phyloP scores from a whole-genome alignment of 37 sponge, comb jelly and placozoan species.

The Mnemiopsis leidyi region DNA sequence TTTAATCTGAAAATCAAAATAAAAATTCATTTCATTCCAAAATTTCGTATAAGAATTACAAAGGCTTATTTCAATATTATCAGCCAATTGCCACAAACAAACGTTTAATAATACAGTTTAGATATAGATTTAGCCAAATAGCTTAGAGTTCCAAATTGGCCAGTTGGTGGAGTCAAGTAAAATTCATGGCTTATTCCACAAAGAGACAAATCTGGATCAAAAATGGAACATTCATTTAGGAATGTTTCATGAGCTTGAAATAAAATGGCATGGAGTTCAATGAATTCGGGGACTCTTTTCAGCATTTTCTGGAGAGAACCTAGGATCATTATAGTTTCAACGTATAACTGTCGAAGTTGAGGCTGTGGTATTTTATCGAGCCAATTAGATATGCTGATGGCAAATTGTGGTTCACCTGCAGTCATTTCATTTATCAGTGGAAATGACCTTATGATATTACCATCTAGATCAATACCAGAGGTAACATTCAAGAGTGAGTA shows the following conservation, averaged over 20 bases:
- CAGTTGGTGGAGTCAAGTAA: conserved; percentile 89
- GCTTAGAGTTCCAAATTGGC: conserved; percentile 88
- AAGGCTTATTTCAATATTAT: no score
- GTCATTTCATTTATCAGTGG: conserved; percentile 95
- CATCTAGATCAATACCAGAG: conserved; percentile 72
- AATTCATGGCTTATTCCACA: conserved; percentile 69
- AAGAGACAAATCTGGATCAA: not conserved
- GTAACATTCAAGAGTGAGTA: conserved; percentile 69
- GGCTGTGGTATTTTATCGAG: conserved; percentile 81
- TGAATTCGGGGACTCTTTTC: conserved; percentile 69
- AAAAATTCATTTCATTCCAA: no score
- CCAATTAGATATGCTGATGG: conserved; percentile 73
- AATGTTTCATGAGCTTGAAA: conserved; percentile 68
- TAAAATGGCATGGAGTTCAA: conserved; percentile 70
- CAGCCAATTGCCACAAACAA: no score
- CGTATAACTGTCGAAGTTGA: conserved; percentile 87
- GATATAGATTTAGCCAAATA: conserved; percentile 79
- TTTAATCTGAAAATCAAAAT: no score
- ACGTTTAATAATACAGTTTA: not conserved
- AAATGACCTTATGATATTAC: conserved; percentile 69
- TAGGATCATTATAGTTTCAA: conserved; percentile 83
- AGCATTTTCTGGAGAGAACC: conserved; percentile 66
- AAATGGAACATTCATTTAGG: not conserved
- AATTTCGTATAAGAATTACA: no score
- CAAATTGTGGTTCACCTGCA: conserved; percentile 87